Conservation (phyloP, 1,140 invertebrate species). For the Rhynchophorus ferrugineus region DNA sequence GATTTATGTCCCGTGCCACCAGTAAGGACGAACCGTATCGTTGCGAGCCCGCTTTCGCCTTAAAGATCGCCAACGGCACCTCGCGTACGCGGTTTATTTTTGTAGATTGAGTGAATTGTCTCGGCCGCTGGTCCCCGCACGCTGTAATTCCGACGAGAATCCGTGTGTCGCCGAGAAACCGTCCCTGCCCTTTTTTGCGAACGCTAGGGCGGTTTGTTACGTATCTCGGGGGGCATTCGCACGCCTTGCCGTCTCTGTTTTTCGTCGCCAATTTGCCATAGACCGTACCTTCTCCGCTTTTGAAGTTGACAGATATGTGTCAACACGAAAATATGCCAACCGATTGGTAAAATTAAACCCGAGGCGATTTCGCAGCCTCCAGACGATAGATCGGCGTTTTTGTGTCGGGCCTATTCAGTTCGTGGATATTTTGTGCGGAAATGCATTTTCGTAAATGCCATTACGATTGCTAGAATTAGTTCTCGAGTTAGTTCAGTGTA, state of each 20-base stretch:
- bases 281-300: conserved; percentile 11
- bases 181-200: conserved; percentile 10
- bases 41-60: conserved; percentile 44
- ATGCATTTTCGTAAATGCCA: conserved; percentile 12
- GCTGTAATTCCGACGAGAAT: conserved; percentile 7
- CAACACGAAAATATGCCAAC: conserved; percentile 18
- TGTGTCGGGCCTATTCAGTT: not conserved
- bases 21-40: conserved; percentile 32
- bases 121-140: conserved; percentile 7
- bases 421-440: not conserved
- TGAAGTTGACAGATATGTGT: conserved; percentile 6
- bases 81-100: conserved; percentile 15
- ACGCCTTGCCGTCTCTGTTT: not conserved
- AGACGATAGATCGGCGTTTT: conserved; percentile 1
- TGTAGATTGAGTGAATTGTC: conserved; percentile 16
- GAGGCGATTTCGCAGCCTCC: not conserved
- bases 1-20: conserved; percentile 31
- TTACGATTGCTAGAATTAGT: conserved; percentile 11
- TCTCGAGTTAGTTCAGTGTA: conserved; percentile 25
- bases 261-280: not conserved
- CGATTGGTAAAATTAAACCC: conserved; percentile 7
- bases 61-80: conserved; percentile 10
- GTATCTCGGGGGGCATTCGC: not conserved
- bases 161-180: no score
- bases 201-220: not conserved